A percentile compares a stretch with the other conserved stretches of the same genome.
phyloP scores from a whole-genome alignment of 1,140 invertebrate genomes.

The Andricus grossulariae region DNA sequence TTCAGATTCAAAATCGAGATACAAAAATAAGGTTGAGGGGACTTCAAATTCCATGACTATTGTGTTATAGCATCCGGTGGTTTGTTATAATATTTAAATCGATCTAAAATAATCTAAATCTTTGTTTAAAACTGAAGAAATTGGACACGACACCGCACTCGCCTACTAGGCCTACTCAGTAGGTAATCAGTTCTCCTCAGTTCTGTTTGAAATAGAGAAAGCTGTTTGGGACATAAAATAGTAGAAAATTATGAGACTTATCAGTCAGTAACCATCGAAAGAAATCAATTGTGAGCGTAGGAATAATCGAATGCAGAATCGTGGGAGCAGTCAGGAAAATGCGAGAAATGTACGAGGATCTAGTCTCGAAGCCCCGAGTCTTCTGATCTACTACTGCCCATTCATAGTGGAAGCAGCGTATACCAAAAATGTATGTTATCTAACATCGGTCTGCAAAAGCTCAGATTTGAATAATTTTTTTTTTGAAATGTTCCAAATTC shows the following conservation, averaged over 20 bases:
- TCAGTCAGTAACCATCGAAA: slow-evolving; percentile 64
- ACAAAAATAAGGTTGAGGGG: no score
- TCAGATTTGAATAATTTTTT: no score
- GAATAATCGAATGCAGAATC: slow-evolving; percentile 50
- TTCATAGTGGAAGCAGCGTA: no score
- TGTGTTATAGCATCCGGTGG: no score
- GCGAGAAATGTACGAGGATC: slow-evolving; percentile 52
- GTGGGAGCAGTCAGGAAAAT: slow-evolving; percentile 45
- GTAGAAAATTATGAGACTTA: slow-evolving; percentile 67
- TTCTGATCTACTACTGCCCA: slow-evolving; percentile 17
- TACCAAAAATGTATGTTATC: no score
- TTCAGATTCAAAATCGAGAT: no score
- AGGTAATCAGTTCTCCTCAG: slow-evolving; percentile 73
- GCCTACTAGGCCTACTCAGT: slow-evolving; percentile 72
- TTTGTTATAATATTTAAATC: no score
- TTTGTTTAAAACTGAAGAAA: slow-evolving; percentile 49
- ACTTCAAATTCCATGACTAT: no score
- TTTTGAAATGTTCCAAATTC: no score
- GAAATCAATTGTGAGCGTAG: slow-evolving; percentile 56
- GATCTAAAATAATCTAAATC: not conserved
- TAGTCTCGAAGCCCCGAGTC: slow-evolving; percentile 62
- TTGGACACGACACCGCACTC: slow-evolving; percentile 73
- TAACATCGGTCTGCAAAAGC: no score
- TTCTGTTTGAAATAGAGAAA: slow-evolving; percentile 76
- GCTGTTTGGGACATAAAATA: slow-evolving; percentile 72